Evolutionary conservation across 2,888 invertebrate genomes (phyloP).

Genomic region (Buathra laborator): DNA sequence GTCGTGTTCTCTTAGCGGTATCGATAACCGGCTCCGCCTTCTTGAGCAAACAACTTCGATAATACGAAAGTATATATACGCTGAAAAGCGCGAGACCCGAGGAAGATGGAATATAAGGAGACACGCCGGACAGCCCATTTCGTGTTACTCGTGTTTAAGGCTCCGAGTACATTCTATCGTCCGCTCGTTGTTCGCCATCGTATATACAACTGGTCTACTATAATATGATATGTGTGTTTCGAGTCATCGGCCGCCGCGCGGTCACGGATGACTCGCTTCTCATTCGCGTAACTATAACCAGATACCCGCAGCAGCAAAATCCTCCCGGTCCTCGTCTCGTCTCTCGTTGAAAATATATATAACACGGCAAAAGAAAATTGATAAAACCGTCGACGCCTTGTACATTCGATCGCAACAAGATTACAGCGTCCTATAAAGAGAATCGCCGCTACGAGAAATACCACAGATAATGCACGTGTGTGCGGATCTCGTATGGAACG

Average conservation of each 20-base stretch:
- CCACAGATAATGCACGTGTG: not conserved
- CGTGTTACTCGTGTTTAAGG: constrained; percentile 71
- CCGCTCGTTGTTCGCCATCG: constrained; percentile 33
- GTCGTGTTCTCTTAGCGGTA: constrained; percentile 47
- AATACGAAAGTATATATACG: constrained; percentile 32
- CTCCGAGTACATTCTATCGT: constrained; percentile 21
- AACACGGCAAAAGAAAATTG: constrained; percentile 2
- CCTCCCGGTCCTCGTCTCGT: constrained; percentile 41
- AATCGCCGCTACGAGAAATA: constrained; percentile 18
- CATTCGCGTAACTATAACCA: constrained; percentile 52
- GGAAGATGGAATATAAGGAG: constrained; percentile 31
- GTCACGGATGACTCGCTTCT: constrained; percentile 58
- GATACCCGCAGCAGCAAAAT: not conserved
- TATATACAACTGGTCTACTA: constrained; percentile 46
- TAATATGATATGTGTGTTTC: constrained; percentile 59
- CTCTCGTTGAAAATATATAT: constrained; percentile 42
- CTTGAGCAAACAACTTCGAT: constrained; percentile 42
- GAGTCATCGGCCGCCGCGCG: constrained; percentile 57
- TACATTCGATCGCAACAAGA: constrained; percentile 47
- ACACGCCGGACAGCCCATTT: constrained; percentile 75
- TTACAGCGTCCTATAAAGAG: constrained; percentile 46
- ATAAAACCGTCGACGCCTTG: constrained; percentile 47
- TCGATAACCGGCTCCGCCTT: constrained; percentile 58
- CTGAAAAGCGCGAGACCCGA: constrained; percentile 32
- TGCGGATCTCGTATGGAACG: constrained; percentile 27